These are phyloP conservation scores for Manis pentadactyla DNA, from an alignment of 2,797 vertebrate species.

Conservation along the genomic window DNA sequence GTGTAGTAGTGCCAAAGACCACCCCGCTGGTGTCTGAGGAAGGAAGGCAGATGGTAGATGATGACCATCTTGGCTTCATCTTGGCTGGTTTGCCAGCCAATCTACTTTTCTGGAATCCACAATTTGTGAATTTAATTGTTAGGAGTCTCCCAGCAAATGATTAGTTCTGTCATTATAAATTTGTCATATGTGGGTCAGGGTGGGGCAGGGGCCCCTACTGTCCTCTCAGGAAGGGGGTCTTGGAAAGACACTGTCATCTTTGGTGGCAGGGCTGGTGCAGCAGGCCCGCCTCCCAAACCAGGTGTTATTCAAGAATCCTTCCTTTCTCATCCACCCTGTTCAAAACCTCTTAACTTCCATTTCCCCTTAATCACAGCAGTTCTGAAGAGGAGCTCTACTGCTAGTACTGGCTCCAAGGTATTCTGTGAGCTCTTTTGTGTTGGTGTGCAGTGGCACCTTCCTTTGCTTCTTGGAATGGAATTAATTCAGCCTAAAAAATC, in stretches of 20 bases:
- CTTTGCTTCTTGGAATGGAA: background rate
- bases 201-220: background rate
- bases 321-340: background rate
- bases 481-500: background rate
- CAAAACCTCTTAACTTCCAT: background rate
- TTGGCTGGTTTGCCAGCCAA: background rate
- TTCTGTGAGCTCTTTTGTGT: background rate
- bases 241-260: background rate
- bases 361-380: background rate
- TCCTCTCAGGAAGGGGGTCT: background rate
- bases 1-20: background rate
- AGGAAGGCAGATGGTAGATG: background rate
- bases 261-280: background rate
- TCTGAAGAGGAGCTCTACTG: background rate
- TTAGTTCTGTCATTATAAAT: background rate
- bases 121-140: background rate
- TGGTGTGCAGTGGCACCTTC: background rate
- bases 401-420: background rate
- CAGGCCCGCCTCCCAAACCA: background rate
- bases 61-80: background rate
- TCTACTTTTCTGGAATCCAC: background rate
- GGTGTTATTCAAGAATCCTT: background rate
- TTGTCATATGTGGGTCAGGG: accelerated
- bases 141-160: background rate
- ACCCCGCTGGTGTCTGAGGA: background rate